Base-by-base conservation (phyloP, 2,113 vertebrate genomes). In the Ammodytes marinus region DNA sequence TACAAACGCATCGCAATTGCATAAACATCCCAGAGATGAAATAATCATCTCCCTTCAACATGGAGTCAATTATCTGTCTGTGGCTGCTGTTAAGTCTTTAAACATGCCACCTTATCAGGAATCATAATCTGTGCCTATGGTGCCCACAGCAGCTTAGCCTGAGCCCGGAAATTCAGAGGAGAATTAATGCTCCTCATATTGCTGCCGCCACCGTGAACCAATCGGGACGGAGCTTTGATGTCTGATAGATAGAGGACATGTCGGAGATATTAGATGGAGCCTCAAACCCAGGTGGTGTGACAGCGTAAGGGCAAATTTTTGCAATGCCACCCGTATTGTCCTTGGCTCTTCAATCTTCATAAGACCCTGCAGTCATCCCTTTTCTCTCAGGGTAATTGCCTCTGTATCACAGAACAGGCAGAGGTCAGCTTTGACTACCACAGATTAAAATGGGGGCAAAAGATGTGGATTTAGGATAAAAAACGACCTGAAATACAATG, bases 31-130 rank as follows among this genome's bases (percentile, higher is more conserved):
- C 73, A 68, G 47, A 81, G 55, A 80, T 74, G 15, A 88, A 87
- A 83, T 76, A 64, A 45, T 89, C 74, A 83, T 82, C 76, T 54
- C 54, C 40, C 59, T 35, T 65, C 39, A 82, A 86, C 74, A 80
- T 37, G 57, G 63, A 85, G 72, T 86, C 79, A 89, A 93, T 90
- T 86, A 87, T 89, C 85, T 59, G 3, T 75, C 79, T 0, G 6
- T 19, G 9, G 71, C 67, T 64, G 77, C 55, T 50, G 79, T 68
- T 82, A 82, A 75, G 61, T 83, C 88, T 83, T 83, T 50, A 69
- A 77, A 76, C 72, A 63, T 47, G 53, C 49, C 78, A 78, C 85
- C 72, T 85, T 77, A 72, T 67, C 63, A n/a, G 59, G 46, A 45
- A 17, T 55, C 37, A 3, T 71, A 82, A 79, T 85, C 84, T 64